phyloP scores from a whole-genome alignment of 2,797 vertebrate genomes.

The Hylomyscus alleni region DNA sequence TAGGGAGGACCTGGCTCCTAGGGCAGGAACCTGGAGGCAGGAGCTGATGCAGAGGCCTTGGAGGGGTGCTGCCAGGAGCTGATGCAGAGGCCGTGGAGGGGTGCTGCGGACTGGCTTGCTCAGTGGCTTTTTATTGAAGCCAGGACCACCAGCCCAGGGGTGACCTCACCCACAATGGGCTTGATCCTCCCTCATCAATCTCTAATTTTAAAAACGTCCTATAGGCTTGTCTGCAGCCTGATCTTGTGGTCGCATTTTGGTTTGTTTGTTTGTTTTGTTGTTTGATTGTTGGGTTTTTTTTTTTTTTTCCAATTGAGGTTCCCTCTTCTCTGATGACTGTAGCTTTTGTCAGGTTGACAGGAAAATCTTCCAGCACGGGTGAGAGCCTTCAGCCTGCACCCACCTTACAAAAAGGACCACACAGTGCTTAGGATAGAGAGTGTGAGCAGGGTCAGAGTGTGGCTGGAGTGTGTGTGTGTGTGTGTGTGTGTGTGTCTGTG shows the following conservation, averaged over 20 bases:
- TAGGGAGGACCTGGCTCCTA: neutral
- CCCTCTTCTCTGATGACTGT: no score
- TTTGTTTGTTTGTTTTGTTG: neutral
- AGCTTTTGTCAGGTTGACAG: neutral
- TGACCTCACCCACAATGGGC: neutral
- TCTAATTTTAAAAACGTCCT: neutral
- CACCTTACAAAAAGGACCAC: neutral
- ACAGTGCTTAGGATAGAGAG: neutral
- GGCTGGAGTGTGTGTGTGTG: fast-evolving
- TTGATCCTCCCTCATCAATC: neutral
- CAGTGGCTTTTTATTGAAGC: neutral
- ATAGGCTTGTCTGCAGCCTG: neutral
- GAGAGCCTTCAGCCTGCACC: fast-evolving
- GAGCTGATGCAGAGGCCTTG: neutral
- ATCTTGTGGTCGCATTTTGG: neutral
- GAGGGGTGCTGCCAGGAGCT: neutral
- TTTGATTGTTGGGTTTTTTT: no score
- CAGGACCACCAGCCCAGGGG: neutral
- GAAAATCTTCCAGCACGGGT: no score
- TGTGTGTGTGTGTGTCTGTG: no score
- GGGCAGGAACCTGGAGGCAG: no score
- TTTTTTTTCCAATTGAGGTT: neutral
- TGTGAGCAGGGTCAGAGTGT: neutral
- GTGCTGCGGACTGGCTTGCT: neutral
- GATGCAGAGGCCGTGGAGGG: neutral